phyloP scores from a whole-genome alignment of 2,113 vertebrate genomes.

The Oryctolagus cuniculus region DNA sequence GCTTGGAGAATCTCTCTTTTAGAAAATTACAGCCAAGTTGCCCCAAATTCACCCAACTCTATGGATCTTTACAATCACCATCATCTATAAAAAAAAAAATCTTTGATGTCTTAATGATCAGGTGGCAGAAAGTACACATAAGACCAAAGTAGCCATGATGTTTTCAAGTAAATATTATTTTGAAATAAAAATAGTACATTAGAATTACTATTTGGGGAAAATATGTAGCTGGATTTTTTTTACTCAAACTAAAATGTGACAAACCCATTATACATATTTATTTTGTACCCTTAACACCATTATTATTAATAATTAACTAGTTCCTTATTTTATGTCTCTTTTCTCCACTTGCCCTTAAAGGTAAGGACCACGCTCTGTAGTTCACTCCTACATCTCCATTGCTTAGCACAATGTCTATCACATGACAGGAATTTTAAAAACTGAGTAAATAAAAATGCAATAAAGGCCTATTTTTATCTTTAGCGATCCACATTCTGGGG shows the following conservation, averaged over 20 bases:
- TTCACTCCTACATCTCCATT: background rate
- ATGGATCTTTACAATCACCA: background rate
- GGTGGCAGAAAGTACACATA: constrained; percentile 46
- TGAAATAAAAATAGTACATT: constrained; percentile 44
- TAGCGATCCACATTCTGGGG: background rate
- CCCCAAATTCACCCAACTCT: background rate
- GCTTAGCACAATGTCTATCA: background rate
- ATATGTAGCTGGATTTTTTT: background rate
- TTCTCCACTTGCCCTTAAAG: background rate
- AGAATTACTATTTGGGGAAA: constrained; percentile 49
- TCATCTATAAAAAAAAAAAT: constrained; percentile 1
- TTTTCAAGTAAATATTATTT: constrained; percentile 48
- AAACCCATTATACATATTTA: constrained; percentile 2
- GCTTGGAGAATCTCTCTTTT: constrained; percentile 35
- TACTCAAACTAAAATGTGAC: constrained; percentile 54
- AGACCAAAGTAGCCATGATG: background rate
- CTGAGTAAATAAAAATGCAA: constrained; percentile 2
- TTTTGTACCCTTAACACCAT: background rate
- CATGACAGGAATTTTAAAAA: constrained; percentile 27
- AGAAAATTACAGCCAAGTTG: background rate
- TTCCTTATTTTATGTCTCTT: background rate
- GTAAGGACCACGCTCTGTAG: background rate
- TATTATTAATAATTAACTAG: constrained; percentile 52
- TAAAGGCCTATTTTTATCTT: constrained; percentile 2
- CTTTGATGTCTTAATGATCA: background rate